Evolutionary conservation across 1,140 invertebrate species (phyloP).

Genomic region (Drosophila burlai): DNA sequence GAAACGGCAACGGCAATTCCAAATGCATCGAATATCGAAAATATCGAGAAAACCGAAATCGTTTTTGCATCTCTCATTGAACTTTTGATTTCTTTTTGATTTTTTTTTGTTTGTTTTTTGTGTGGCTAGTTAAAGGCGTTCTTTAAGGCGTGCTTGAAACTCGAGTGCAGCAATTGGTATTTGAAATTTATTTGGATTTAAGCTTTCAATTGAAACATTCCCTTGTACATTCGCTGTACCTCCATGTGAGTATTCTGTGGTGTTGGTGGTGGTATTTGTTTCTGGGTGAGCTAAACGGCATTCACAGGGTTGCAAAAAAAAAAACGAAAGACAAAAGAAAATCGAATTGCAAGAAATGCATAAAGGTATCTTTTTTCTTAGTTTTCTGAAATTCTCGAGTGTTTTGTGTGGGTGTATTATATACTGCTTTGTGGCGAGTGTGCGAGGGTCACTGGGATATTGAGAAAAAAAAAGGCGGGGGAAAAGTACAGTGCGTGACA

Average conservation of each 20-base stretch:
- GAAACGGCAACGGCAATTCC: conserved; percentile 31
- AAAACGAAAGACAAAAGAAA: conserved; percentile 31
- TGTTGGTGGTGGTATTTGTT: not conserved
- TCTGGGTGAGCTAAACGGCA: conserved; percentile 36
- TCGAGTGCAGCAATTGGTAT: conserved; percentile 43
- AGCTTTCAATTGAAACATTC: conserved; percentile 45
- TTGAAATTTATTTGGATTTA: conserved; percentile 21
- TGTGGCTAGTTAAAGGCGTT: conserved; percentile 9
- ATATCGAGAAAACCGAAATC: conserved; percentile 12
- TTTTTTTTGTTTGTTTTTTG: conserved; percentile 2
- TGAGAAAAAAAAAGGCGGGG: not conserved
- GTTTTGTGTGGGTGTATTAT: conserved; percentile 1
- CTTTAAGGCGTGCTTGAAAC: conserved; percentile 41
- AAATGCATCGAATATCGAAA: conserved; percentile 9
- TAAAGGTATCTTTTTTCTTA: conserved; percentile 14
- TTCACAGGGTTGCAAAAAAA: conserved; percentile 49
- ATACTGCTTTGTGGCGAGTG: conserved; percentile 5
- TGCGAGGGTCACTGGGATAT: conserved; percentile 13
- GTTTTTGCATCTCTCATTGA: not conserved
- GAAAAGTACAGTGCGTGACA: conserved; percentile 11
- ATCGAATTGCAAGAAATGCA: conserved; percentile 38
- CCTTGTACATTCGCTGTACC: conserved; percentile 36
- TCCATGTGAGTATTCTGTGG: conserved; percentile 6
- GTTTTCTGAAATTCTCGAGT: conserved; percentile 37
- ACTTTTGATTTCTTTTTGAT: not conserved